Evolutionary conservation across 2,113 vertebrate genomes (phyloP).

Genomic region (Piprites chloris): DNA sequence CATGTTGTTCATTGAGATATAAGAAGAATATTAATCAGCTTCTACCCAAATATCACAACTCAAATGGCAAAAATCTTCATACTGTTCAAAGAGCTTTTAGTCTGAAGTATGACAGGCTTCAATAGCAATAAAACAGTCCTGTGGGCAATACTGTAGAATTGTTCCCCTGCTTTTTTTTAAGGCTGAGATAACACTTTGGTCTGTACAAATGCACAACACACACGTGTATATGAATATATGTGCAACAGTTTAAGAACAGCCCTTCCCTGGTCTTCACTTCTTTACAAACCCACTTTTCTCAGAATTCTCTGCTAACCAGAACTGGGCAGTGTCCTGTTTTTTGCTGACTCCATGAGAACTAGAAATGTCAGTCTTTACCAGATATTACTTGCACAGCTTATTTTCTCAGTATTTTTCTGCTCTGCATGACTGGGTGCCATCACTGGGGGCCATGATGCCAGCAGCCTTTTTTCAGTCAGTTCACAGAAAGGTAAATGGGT

Average conservation of each 20-base stretch:
- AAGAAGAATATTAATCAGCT: not conserved
- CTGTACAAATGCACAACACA: not conserved
- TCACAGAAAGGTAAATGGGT: not conserved
- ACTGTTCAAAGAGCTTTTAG: not conserved
- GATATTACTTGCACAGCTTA: not conserved
- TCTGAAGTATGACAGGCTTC: not conserved
- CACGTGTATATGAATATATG: accelerated
- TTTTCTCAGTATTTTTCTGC: not conserved
- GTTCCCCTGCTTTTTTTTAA: not conserved
- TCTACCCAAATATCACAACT: not conserved
- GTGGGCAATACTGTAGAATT: not conserved
- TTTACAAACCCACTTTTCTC: not conserved
- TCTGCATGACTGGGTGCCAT: not conserved
- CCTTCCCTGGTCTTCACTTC: not conserved
- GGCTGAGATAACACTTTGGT: not conserved
- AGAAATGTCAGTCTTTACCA: not conserved
- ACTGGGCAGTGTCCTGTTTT: not conserved
- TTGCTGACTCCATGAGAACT: not conserved
- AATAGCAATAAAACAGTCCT: not conserved
- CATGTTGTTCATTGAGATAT: accelerated
- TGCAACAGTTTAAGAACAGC: not conserved
- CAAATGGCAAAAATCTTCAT: not conserved
- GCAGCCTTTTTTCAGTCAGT: not conserved
- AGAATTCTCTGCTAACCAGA: not conserved
- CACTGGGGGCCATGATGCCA: not conserved